phyloP scores from a whole-genome alignment of 2,888 invertebrate genomes.

The Ramazzottius varieornatus region DNA sequence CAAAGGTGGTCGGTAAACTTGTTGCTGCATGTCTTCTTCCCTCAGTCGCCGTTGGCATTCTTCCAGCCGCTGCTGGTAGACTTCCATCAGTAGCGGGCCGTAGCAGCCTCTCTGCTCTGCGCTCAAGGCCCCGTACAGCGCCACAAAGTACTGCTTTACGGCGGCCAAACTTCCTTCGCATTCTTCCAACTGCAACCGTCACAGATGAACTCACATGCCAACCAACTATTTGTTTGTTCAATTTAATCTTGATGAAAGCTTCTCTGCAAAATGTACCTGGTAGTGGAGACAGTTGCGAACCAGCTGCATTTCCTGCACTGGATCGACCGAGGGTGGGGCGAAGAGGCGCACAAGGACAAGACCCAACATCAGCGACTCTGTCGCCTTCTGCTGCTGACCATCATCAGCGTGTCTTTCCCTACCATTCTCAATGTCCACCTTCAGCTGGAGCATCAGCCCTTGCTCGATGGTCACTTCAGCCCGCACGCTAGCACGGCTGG shows the following conservation, averaged over 20 bases:
- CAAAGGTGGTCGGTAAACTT: neutral
- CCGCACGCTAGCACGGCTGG: too few relatives aligned
- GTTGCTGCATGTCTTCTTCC: neutral
- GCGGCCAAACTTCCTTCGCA: neutral
- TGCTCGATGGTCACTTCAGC: too few relatives aligned
- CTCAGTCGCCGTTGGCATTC: neutral
- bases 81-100: neutral
- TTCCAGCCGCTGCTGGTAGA: neutral
- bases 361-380: conserved; percentile 21
- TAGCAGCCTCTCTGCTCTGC: neutral
- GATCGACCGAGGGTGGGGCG: conserved; percentile 38
- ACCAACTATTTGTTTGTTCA: neutral
- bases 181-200: neutral
- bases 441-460: too few relatives aligned
- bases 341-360: conserved; percentile 26
- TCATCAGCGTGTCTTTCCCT: neutral
- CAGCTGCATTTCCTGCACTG: conserved; percentile 45
- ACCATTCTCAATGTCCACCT: neutral
- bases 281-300: conserved; percentile 41
- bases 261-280: too few relatives aligned
- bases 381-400: neutral
- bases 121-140: neutral
- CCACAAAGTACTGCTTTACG: neutral
- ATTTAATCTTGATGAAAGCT: too few relatives aligned
- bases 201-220: too few relatives aligned